These are phyloP conservation scores for Tanytarsus gracilentus DNA, from an alignment of 2,888 invertebrate genomes.

Conservation along the genomic window DNA sequence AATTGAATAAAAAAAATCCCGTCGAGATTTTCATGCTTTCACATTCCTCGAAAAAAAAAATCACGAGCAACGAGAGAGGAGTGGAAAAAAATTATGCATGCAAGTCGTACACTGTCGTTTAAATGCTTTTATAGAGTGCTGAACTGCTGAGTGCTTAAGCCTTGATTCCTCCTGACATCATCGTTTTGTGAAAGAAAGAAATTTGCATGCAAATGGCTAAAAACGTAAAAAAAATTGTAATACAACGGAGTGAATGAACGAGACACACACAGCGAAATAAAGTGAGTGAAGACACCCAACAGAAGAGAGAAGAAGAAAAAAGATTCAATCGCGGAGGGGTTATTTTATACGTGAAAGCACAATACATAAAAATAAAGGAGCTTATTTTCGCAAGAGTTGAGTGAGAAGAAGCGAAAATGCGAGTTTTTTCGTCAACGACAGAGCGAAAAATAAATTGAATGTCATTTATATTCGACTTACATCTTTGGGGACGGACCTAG, in stretches of 20 bases:
- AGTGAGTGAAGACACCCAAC: background rate
- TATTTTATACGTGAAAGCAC: conserved; percentile 8
- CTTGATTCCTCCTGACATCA: background rate
- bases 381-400: too few relatives aligned
- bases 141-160: conserved; percentile 14
- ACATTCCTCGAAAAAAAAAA: background rate
- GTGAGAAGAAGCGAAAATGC: background rate
- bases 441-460: conserved; percentile 12
- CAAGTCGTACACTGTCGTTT: conserved; percentile 8
- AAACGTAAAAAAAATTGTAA: conserved; percentile 13
- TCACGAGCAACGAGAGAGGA: background rate
- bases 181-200: background rate
- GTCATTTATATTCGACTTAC: conserved; percentile 15
- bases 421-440: conserved; percentile 8
- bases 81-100: conserved; percentile 1
- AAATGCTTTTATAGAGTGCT: conserved; percentile 15
- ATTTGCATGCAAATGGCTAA: conserved; percentile 12
- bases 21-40: conserved; percentile 2
- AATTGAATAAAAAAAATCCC: conserved; percentile 13
- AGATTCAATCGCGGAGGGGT: background rate
- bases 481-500: too few relatives aligned
- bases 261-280: too few relatives aligned
- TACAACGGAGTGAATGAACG: background rate
- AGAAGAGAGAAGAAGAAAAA: background rate
- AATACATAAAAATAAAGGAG: conserved; percentile 8